Percentiles rank a stretch among this genome's conserved stretches.
Conservation (phyloP, 2,113 vertebrate species). For the Anoplopoma fimbria region DNA sequence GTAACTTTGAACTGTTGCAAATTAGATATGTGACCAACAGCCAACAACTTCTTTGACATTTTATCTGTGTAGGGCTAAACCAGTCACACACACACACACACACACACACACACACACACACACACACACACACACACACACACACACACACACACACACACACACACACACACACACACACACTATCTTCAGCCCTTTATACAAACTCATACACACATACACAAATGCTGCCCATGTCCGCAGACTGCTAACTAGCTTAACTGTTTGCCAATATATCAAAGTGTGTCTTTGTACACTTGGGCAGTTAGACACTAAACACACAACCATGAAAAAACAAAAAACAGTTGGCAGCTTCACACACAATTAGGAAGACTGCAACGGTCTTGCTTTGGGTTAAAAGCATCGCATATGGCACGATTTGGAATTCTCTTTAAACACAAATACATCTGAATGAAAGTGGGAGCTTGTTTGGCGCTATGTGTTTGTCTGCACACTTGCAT, state of each 20-base stretch:
- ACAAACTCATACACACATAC: constrained; percentile 19
- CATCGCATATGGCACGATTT: constrained; percentile 57
- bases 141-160: constrained; percentile 1
- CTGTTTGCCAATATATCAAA: constrained; percentile 96
- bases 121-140: constrained; percentile 17
- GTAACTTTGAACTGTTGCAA: constrained; percentile 46
- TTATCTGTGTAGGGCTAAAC: constrained; percentile 12
- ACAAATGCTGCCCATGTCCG: constrained; percentile 30
- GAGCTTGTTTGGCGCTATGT: constrained; percentile 18
- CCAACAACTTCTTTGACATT: constrained; percentile 20
- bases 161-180: constrained; percentile 16
- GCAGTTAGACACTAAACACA: constrained; percentile 90
- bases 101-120: constrained; percentile 9
- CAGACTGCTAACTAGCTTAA: constrained; percentile 89
- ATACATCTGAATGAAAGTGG: constrained; percentile 61
- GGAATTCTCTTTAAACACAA: constrained; percentile 87
- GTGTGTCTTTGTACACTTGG: constrained; percentile 90
- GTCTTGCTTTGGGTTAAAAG: constrained; percentile 69
- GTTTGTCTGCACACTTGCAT: constrained; percentile 26
- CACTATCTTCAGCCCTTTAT: background rate
- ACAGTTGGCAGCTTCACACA: constrained; percentile 90
- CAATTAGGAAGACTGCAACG: constrained; percentile 82
- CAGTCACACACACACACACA: constrained; percentile 25
- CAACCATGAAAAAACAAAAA: constrained; percentile 56
- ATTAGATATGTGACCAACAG: constrained; percentile 42